Evolutionary conservation across 2,113 vertebrate species (phyloP).

Genomic region (Myotis davidii): DNA sequence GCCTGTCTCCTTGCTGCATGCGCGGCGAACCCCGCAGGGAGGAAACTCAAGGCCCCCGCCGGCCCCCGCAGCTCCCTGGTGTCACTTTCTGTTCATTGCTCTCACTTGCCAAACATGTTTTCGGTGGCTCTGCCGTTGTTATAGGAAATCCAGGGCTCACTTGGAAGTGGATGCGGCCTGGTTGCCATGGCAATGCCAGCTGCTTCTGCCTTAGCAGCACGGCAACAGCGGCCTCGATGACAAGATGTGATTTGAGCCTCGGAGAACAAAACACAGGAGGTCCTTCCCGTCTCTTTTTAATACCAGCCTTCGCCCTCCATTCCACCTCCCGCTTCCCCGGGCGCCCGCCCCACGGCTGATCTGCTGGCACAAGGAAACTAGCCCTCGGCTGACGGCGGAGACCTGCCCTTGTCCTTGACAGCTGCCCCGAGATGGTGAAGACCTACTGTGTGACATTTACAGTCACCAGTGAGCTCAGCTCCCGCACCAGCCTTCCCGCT

Average conservation of each 20-base stretch:
- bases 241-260: background rate
- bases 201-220: slow-evolving; percentile 3
- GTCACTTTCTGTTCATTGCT: background rate
- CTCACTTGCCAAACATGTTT: slow-evolving; percentile 46
- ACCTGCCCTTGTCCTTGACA: background rate
- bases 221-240: background rate
- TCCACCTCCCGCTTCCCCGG: background rate
- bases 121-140: background rate
- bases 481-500: background rate
- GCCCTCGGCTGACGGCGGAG: background rate
- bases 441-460: background rate
- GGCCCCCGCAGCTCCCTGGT: background rate
- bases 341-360: background rate
- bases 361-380: background rate
- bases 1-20: background rate
- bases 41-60: background rate
- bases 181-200: slow-evolving; percentile 73
- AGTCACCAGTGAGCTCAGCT: background rate
- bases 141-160: slow-evolving; percentile 58
- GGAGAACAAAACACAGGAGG: background rate
- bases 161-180: slow-evolving; percentile 36
- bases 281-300: background rate
- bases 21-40: background rate
- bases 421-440: background rate
- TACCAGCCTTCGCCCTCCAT: background rate